Evolutionary conservation across 2,888 invertebrate genomes (phyloP).

Genomic region (Scaeva pyrastri): DNA sequence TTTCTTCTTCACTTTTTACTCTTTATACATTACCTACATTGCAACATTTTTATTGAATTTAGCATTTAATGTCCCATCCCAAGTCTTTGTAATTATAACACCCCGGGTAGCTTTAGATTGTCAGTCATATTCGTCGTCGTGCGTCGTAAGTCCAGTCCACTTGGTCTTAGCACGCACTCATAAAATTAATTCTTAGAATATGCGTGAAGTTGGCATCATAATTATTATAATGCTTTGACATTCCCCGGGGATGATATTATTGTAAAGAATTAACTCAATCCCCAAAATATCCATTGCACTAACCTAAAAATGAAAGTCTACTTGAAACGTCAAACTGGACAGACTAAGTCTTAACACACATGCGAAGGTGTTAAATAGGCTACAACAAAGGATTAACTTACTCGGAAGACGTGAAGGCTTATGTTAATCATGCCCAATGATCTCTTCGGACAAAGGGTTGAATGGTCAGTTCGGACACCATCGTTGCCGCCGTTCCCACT

Average conservation of each 20-base stretch:
- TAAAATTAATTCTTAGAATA: constrained; percentile 32
- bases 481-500: background rate
- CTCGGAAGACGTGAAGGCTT: constrained; percentile 45
- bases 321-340: constrained; percentile 17
- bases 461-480: constrained; percentile 36
- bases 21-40: background rate
- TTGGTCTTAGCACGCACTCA: background rate
- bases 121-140: background rate
- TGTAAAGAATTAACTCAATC: constrained; percentile 6
- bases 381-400: constrained; percentile 65
- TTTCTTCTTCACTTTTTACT: background rate
- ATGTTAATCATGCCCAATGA: constrained; percentile 48
- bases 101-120: background rate
- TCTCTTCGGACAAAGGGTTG: constrained; percentile 12
- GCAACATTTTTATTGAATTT: constrained; percentile 22
- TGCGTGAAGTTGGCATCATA: constrained; percentile 26
- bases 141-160: background rate
- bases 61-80: constrained; percentile 49
- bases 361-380: constrained; percentile 70
- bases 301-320: constrained; percentile 21
- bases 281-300: constrained; percentile 38
- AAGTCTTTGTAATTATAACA: constrained; percentile 45
- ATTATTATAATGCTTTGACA: constrained; percentile 40
- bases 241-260: constrained; percentile 47
- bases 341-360: constrained; percentile 51